phyloP scores from a whole-genome alignment of 2,888 invertebrate genomes.

The Salticus scenicus region DNA sequence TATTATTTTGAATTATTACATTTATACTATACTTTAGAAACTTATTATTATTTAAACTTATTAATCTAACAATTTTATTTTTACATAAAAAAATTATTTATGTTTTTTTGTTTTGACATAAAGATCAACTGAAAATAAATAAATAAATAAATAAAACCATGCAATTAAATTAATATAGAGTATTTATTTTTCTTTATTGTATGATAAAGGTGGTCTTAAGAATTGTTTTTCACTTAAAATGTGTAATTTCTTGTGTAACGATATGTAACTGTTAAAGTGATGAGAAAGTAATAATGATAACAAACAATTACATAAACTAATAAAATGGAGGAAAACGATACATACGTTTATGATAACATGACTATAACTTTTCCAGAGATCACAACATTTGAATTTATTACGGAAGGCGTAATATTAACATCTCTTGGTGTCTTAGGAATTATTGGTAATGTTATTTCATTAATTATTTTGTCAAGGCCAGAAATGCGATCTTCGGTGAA shows the following conservation, averaged over 20 bases:
- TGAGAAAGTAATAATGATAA: not conserved
- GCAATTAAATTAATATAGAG: not conserved
- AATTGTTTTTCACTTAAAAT: too few relatives aligned
- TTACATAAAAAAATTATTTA: too few relatives aligned
- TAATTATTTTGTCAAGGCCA: conserved; percentile 51
- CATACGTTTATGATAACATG: conserved; percentile 5
- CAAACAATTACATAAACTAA: not conserved
- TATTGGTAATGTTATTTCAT: conserved; percentile 56
- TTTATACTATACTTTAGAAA: too few relatives aligned
- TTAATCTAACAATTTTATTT: too few relatives aligned
- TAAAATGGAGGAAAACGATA: not conserved
- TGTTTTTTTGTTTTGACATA: too few relatives aligned
- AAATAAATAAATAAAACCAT: too few relatives aligned
- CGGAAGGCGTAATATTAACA: conserved; percentile 76
- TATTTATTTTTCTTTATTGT: too few relatives aligned
- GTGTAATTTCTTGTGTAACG: not conserved
- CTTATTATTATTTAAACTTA: too few relatives aligned
- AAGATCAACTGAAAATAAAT: too few relatives aligned
- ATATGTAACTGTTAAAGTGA: not conserved
- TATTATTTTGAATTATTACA: too few relatives aligned
- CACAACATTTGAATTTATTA: conserved; percentile 58
- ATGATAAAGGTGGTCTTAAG: too few relatives aligned
- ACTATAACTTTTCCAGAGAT: conserved; percentile 24
- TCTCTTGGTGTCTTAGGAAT: conserved; percentile 49
- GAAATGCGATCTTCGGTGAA: conserved; percentile 64